phyloP scores from a whole-genome alignment of 1,140 invertebrate species.

The Coptotermes formosanus region DNA sequence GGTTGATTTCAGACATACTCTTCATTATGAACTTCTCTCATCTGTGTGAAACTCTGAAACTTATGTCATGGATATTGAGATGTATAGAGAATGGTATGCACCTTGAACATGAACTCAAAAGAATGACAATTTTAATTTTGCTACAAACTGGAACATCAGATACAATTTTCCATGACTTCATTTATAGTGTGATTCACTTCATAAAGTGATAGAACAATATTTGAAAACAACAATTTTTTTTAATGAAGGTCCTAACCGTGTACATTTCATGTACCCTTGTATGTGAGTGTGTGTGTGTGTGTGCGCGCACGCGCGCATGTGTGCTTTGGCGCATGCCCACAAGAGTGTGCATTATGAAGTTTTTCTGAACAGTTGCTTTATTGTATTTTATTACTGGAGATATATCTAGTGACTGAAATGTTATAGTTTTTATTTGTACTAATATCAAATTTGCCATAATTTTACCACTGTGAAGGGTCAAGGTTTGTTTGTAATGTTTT shows the following conservation, averaged over 20 bases:
- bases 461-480: background rate
- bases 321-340: no score
- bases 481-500: background rate
- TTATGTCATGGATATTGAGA: background rate
- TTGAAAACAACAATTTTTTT: background rate
- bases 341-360: background rate
- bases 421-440: background rate
- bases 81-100: constrained; percentile 2
- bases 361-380: background rate
- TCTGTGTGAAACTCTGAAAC: background rate
- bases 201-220: background rate
- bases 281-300: no score
- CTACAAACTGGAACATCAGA: background rate
- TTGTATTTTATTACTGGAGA: background rate
- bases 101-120: background rate
- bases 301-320: no score
- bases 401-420: background rate
- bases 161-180: background rate
- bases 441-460: background rate
- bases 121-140: background rate
- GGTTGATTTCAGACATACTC: no score
- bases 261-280: background rate
- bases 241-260: background rate
- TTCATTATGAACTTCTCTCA: no score
- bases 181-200: background rate